phyloP scores from a whole-genome alignment of 2,797 vertebrate species.

The Sebastes minor region DNA sequence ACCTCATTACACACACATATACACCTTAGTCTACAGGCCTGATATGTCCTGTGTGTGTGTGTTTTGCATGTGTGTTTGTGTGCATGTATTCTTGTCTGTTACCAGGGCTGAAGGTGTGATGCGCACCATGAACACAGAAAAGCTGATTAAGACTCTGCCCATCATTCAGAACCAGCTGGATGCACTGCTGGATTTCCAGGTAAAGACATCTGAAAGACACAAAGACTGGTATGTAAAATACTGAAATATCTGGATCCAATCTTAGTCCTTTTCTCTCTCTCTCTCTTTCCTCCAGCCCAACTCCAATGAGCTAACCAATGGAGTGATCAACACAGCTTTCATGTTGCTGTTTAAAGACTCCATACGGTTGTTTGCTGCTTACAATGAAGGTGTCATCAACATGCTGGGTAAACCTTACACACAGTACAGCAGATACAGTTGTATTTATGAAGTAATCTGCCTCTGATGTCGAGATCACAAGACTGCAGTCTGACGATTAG shows the following conservation, averaged over 20 bases:
- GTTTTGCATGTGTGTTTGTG: constrained; percentile 17
- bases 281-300: constrained; percentile 82
- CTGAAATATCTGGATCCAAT: background rate
- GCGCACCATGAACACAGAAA: constrained; percentile 94
- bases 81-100: constrained; percentile 2
- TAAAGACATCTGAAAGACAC: constrained; percentile 56
- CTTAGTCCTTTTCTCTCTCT: background rate
- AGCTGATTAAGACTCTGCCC: constrained; percentile 93
- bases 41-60: background rate
- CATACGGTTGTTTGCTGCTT: constrained; percentile 94
- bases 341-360: constrained; percentile 98
- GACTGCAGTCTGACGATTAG: background rate
- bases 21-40: background rate
- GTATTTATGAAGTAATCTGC: constrained; percentile 7
- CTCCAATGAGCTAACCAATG: constrained; percentile 94
- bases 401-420: constrained; percentile 87
- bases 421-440: background rate
- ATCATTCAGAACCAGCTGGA: constrained; percentile 96
- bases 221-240: background rate
- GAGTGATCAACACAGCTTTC: constrained; percentile 94
- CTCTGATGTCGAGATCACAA: constrained; percentile 8
- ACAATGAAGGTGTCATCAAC: constrained; percentile 98
- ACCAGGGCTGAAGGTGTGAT: constrained; percentile 91
- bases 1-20: background rate
- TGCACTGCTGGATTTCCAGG: constrained; percentile 95